Base-by-base conservation (phyloP, 2,113 vertebrate species). In the Coptodon bakossiorum region DNA sequence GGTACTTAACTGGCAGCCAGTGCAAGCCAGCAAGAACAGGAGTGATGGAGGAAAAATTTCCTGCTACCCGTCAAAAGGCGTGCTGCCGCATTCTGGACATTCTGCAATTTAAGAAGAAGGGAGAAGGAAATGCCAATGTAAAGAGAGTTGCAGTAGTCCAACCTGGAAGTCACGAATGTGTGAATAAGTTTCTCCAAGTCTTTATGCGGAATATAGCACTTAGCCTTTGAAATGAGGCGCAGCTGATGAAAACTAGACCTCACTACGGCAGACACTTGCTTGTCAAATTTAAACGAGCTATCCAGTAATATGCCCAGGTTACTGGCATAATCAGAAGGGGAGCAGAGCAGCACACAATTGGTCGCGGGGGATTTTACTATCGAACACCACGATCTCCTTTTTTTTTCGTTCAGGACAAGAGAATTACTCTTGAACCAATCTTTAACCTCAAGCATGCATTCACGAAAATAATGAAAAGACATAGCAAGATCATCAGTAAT, bases 31-130 rank as follows among this genome's bases (percentile, higher is more conserved):
- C 24, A 57, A 57, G 24, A 29, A 59, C 24, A 29, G 7, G 24
- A 59, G 24, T 59, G 24, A 59, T 59, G 24, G 13, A 0, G 13
- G 13, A 57, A 57, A 56, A 16, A 9, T 29, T 29, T 16, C 0
- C 13, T 29, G 13, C 56, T 29, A 29, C 56, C 24, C 0, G 4
- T 57, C 56, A 57, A 57, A 57, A 57, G 54, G 12, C 0, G 0
- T 27, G 54, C 3, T 2, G 54, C 22, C 4, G 0, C 12, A 27
- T 27, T 57, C 54, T 27, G 54, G 24, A 57, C 6, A 57, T 24
- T 57, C 54, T 27, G 1, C 54, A 57, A 27, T 27, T 2, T 57
- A 54, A 22, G 11, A 1, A 24, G 22, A 1, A 56, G 54, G 22
- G 0, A 13, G 54, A 1, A 56, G 12, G 22, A 27, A 56, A 56